Conservation (phyloP, 2,797 vertebrate species). For the Jordanella pulchra region DNA sequence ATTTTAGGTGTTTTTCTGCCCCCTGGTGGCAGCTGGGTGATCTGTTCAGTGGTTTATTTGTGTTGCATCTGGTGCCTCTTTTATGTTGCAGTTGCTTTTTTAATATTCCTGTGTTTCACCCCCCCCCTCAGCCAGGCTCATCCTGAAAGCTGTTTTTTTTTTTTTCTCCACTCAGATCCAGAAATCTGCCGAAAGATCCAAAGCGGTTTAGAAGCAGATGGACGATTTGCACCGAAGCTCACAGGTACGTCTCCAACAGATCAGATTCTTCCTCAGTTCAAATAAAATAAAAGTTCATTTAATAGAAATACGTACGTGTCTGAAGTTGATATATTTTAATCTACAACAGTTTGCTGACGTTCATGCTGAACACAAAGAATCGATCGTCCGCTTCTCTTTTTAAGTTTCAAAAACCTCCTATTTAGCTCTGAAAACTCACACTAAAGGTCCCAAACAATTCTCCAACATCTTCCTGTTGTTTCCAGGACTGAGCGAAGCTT, state of each 20-base stretch:
- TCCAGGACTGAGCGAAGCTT: slow-evolving; percentile 23
- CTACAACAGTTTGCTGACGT: no score
- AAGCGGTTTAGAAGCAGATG: slow-evolving; percentile 74
- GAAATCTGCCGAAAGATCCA: slow-evolving; percentile 79
- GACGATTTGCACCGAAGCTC: slow-evolving; percentile 8
- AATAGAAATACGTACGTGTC: no score
- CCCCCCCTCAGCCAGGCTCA: neutral
- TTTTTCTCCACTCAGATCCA: slow-evolving; percentile 65
- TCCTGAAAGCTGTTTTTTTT: neutral
- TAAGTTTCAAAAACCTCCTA: no score
- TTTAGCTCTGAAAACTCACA: no score
- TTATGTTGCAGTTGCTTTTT: neutral
- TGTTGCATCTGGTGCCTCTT: neutral
- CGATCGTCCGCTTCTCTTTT: no score
- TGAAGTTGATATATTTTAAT: no score
- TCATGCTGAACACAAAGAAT: no score
- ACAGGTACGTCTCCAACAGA: slow-evolving; percentile 40
- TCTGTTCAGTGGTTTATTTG: slow-evolving; percentile 3
- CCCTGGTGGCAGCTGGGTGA: slow-evolving; percentile 41
- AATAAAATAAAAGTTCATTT: no score
- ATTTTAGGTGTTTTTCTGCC: slow-evolving; percentile 35
- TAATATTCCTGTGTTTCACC: neutral
- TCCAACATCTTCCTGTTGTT: slow-evolving; percentile 23
- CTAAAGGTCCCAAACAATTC: no score
- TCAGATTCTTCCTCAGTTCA: neutral